Percentiles rank a stretch among this genome's conserved stretches.
These are phyloP conservation scores for Mellivora capensis DNA, from an alignment of 2,113 vertebrate genomes.

Conservation along the genomic window DNA sequence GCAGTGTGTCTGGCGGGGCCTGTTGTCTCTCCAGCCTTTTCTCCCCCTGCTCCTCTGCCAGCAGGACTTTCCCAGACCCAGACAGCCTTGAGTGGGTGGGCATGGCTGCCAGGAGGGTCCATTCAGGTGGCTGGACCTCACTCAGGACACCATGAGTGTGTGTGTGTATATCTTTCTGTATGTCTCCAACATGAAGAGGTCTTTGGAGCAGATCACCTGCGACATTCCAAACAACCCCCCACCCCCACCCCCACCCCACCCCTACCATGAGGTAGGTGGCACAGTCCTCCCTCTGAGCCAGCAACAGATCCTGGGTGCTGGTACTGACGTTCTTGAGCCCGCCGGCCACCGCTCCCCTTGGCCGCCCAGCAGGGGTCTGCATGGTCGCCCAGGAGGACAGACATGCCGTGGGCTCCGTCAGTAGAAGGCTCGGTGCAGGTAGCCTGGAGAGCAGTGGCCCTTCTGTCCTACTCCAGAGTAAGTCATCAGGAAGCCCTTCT, in stretches of 20 bases:
- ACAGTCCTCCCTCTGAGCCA: not conserved
- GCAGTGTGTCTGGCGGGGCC: fast-evolving
- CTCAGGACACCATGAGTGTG: not conserved
- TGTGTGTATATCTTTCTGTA: too few relatives aligned
- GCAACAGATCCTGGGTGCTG: too few relatives aligned
- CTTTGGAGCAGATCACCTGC: not conserved
- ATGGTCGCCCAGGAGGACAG: not conserved
- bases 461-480: not conserved
- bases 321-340: not conserved
- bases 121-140: not conserved
- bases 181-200: not conserved
- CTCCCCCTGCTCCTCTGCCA: not conserved
- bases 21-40: not conserved
- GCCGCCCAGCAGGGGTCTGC: not conserved
- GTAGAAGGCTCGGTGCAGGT: not conserved
- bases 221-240: not conserved
- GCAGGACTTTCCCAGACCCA: not conserved
- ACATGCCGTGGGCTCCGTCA: fast-evolving
- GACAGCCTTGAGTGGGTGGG: not conserved
- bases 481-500: constrained; percentile 37
- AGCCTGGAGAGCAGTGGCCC: not conserved
- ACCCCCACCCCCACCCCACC: not conserved
- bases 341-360: not conserved
- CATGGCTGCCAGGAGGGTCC: not conserved
- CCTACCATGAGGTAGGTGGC: too few relatives aligned